Evolutionary conservation across 2,888 invertebrate genomes (phyloP).

Genomic region (Leucophora obtusa): DNA sequence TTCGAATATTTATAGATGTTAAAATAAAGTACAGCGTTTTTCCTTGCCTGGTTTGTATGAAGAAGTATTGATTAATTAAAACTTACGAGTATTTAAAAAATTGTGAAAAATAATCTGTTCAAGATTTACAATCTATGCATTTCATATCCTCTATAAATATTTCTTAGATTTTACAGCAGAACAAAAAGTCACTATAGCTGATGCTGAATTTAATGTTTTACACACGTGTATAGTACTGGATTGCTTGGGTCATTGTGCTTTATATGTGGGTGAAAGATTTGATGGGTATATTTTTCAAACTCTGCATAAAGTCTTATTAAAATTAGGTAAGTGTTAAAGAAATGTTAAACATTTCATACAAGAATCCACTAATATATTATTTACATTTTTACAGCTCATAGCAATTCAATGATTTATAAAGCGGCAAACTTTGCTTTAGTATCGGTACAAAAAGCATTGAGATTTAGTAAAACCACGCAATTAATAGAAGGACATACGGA

Average conservation of each 20-base stretch:
- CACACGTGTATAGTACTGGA: constrained; percentile 85
- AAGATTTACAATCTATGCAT: no score
- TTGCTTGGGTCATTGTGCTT: constrained; percentile 84
- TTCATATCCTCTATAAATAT: no score
- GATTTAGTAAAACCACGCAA: constrained; percentile 80
- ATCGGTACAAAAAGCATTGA: constrained; percentile 81
- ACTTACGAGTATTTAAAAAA: no score
- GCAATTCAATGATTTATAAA: constrained; percentile 82
- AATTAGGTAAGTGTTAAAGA: constrained; percentile 81
- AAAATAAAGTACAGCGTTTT: no score
- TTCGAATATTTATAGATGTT: no score
- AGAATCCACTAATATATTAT: background rate
- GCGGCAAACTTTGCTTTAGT: constrained; percentile 82
- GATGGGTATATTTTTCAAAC: constrained; percentile 83
- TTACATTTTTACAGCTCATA: constrained; percentile 80
- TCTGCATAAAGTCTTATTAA: constrained; percentile 84
- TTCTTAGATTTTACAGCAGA: constrained; percentile 43
- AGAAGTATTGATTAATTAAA: no score
- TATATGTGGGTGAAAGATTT: constrained; percentile 80
- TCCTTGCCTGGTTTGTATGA: no score
- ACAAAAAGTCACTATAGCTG: constrained; percentile 71
- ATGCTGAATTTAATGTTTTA: constrained; percentile 83
- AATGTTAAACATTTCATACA: background rate
- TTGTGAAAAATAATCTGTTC: no score
- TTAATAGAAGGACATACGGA: constrained; percentile 85